These are phyloP conservation scores for Crotophaga sulcirostris DNA, from an alignment of 2,113 vertebrate species.

Conservation along the genomic window DNA sequence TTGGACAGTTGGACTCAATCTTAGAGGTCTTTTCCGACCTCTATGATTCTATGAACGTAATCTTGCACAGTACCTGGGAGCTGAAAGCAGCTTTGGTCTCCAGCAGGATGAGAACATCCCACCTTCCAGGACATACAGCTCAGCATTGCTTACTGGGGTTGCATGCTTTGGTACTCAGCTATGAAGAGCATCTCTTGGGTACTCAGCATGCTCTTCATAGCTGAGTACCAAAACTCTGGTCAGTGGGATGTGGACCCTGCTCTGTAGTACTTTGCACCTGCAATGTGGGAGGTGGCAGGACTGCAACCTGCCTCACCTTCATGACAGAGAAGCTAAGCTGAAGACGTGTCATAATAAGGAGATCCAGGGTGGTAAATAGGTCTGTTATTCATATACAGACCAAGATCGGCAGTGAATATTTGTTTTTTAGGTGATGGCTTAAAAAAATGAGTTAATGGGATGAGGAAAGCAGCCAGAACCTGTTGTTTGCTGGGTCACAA, in stretches of 20 bases:
- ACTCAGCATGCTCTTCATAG: not conserved
- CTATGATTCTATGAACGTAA: not conserved
- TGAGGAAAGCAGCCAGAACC: not conserved
- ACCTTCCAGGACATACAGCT: not conserved
- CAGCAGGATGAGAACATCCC: not conserved
- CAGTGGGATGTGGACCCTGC: accelerated
- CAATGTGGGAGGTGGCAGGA: not conserved
- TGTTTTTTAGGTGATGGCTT: not conserved
- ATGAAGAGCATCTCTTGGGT: too few relatives aligned
- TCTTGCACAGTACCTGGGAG: not conserved
- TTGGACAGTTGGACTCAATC: too few relatives aligned
- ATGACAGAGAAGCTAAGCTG: not conserved
- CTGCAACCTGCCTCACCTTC: not conserved
- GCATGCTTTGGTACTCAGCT: too few relatives aligned
- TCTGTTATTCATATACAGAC: not conserved
- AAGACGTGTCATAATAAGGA: not conserved
- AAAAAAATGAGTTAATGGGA: not conserved
- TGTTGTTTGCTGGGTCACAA: not conserved
- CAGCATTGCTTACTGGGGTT: accelerated
- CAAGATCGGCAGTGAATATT: not conserved
- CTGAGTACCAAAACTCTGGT: not conserved
- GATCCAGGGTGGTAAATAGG: not conserved
- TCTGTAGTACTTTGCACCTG: not conserved
- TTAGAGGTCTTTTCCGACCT: too few relatives aligned
- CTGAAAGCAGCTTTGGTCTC: not conserved